Base-by-base conservation (phyloP, 1,140 invertebrate genomes). In the Pinna nobilis region DNA sequence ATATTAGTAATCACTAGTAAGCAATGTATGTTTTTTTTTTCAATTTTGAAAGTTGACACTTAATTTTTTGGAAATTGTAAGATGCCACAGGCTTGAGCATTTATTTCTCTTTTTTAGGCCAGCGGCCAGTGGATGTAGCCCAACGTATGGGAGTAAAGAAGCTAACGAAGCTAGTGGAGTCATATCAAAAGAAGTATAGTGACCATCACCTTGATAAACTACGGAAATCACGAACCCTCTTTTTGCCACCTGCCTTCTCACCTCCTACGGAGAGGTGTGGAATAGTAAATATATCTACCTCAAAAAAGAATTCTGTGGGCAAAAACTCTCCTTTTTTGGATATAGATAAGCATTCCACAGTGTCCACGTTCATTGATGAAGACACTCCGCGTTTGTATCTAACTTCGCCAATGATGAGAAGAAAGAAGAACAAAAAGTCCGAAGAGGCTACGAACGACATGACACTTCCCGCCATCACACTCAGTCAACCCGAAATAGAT, bases 301-400 rank as follows among this genome's bases (percentile, higher is more conserved):
- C 51, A 39, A 20, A 51, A 18, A 51, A 35, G 37, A 15, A 37
- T 47, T 2, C 39, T 65, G 49, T 35, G 20, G 15, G 30, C 25
- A 35, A 23, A 35, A 53, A 18, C 15, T 35, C 9, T n/a, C 39
- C 66, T 13, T 18, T 57, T 25, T 57, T 15, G 11, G 51, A 41
- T 30, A 15, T 47, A 6, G 66, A 69, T 33, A 55, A 57, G 18
- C 32, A 15, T 23, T 44, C 66, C n/a, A 51, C 66, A 15, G 44
- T 39, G 44, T 39, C 66, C 32, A 69, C 55, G 18, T 69, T 57
- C 49, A 69, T 69, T 35, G 53, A 69, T 59, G 66, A 69, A 37
- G 66, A 69, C 57, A 69, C 66, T 2, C 35, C 37, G 4, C 23
- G 59, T 59, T 55, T 69, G 13, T 69, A 55, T n/a, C 39, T 69